A percentile compares a stretch with the other conserved stretches of the same genome.
phyloP scores from a whole-genome alignment of 2,113 vertebrate species.

The Anarrhichthys ocellatus region DNA sequence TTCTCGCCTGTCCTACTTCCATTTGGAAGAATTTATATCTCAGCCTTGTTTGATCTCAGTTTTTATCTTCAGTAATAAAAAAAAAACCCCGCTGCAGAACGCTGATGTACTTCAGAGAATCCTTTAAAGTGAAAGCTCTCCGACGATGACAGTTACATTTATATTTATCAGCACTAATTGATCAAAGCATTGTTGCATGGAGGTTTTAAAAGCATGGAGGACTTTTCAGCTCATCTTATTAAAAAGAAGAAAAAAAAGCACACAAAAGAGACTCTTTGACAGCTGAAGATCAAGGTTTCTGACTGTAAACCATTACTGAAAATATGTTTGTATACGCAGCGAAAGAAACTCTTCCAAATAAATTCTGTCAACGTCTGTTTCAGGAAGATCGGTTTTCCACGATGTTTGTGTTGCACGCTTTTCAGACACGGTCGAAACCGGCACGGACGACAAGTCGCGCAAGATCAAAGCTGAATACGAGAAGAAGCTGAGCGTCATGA shows the following conservation, averaged over 20 bases:
- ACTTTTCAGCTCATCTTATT: background rate
- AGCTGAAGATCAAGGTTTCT: background rate
- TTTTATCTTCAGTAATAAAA: slow-evolving; percentile 6
- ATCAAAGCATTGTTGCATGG: slow-evolving; percentile 32
- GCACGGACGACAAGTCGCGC: slow-evolving; percentile 94
- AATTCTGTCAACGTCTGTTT: background rate
- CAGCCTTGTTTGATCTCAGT: background rate
- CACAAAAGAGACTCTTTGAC: background rate
- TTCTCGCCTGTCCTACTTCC: background rate
- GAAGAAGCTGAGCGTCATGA: slow-evolving; percentile 95
- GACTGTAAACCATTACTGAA: background rate
- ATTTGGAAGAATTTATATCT: slow-evolving; percentile 11
- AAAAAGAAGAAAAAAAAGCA: background rate
- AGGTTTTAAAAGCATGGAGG: background rate
- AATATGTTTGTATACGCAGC: background rate
- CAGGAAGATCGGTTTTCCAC: background rate
- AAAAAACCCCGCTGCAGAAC: background rate
- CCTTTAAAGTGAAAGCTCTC: background rate
- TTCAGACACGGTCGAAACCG: slow-evolving; percentile 91
- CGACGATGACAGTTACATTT: slow-evolving; percentile 1
- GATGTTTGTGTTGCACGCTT: background rate
- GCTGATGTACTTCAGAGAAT: slow-evolving; percentile 2
- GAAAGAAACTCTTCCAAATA: background rate
- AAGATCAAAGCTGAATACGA: slow-evolving; percentile 95
- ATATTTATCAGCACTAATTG: slow-evolving; percentile 14